Evolutionary conservation across 2,113 vertebrate genomes (phyloP).

Genomic region (Pteronura brasiliensis): DNA sequence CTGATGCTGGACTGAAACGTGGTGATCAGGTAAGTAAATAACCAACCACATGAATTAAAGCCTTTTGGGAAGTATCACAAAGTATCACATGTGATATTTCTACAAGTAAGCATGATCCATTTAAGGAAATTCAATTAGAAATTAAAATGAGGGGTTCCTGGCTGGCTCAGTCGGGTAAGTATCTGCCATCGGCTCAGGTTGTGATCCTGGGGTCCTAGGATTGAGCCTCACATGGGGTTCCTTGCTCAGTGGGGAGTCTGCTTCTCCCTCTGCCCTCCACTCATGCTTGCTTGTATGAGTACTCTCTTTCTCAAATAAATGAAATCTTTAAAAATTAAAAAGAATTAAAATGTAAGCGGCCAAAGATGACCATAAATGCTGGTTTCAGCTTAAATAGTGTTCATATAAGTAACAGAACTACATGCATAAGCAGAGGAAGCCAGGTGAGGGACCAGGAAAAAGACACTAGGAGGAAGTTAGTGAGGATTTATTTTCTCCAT

Average conservation of each 20-base stretch:
- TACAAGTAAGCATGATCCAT: background rate
- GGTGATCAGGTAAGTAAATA: constrained; percentile 91
- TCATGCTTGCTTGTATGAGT: background rate
- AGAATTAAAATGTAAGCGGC: background rate
- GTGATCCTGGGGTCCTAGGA: background rate
- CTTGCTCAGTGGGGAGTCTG: background rate
- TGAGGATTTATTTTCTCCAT: background rate
- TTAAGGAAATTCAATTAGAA: background rate
- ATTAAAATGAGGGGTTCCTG: background rate
- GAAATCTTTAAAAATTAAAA: background rate
- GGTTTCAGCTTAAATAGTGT: background rate
- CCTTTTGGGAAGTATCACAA: background rate
- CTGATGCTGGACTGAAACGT: constrained; percentile 94
- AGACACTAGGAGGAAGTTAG: background rate
- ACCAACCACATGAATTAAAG: background rate
- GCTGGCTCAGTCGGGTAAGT: background rate
- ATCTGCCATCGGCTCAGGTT: background rate
- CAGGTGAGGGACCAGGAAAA: background rate
- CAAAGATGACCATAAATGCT: background rate
- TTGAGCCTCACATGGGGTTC: background rate
- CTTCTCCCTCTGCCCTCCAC: background rate
- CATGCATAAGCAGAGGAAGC: background rate
- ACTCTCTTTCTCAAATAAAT: background rate
- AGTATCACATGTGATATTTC: background rate
- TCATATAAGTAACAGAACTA: background rate